phyloP scores from a whole-genome alignment of 2,888 invertebrate genomes.

The Eucera pruinosa region DNA sequence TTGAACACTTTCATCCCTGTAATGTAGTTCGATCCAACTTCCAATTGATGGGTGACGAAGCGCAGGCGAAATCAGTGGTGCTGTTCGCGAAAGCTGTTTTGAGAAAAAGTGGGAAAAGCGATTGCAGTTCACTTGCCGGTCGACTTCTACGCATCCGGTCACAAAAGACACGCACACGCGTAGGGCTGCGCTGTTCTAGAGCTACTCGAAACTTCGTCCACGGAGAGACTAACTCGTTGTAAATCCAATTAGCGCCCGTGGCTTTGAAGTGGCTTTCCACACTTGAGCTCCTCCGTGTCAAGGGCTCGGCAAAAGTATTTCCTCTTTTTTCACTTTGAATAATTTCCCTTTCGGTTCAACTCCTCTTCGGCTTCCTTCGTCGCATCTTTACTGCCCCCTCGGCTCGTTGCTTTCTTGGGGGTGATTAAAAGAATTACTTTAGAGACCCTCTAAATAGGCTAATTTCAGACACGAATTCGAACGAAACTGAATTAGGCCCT shows the following conservation, averaged over 20 bases:
- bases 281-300: slow-evolving; percentile 73
- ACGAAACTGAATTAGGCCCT: no score
- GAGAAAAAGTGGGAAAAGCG: slow-evolving; percentile 25
- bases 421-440: slow-evolving; percentile 6
- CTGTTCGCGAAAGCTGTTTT: not conserved
- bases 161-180: slow-evolving; percentile 51
- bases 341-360: slow-evolving; percentile 66
- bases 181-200: slow-evolving; percentile 55
- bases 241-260: slow-evolving; percentile 79
- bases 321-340: slow-evolving; percentile 65
- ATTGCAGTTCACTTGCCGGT: slow-evolving; percentile 53
- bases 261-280: slow-evolving; percentile 77
- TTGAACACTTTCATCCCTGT: no score
- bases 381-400: slow-evolving; percentile 25
- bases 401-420: not conserved
- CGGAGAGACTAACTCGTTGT: slow-evolving; percentile 77
- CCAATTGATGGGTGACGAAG: not conserved
- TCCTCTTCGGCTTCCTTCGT: slow-evolving; percentile 40
- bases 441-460: not conserved
- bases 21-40: not conserved
- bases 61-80: not conserved
- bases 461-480: slow-evolving; percentile 2
- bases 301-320: slow-evolving; percentile 69
- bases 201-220: slow-evolving; percentile 73
- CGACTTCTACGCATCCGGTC: slow-evolving; percentile 54